Conservation (phyloP, 2,888 invertebrate genomes). For the Apamea monoglypha region DNA sequence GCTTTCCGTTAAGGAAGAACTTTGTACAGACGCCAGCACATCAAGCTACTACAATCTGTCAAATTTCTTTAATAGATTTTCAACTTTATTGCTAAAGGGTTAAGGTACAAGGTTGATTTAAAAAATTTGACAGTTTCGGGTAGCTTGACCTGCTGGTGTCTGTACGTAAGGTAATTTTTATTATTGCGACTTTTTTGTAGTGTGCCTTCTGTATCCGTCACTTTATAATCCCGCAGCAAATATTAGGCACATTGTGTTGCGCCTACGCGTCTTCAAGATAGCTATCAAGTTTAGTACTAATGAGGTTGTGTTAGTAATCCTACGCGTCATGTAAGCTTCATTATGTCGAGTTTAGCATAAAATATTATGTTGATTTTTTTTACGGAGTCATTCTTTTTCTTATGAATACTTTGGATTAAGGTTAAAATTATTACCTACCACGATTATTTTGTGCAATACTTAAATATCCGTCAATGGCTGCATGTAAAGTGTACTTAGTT, state of each 20-base stretch:
- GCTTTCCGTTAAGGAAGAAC: too few relatives aligned
- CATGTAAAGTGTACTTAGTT: too few relatives aligned
- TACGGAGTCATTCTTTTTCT: background rate
- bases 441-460: background rate
- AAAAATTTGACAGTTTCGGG: too few relatives aligned
- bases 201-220: slow-evolving; percentile 31
- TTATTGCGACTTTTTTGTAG: background rate
- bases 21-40: too few relatives aligned
- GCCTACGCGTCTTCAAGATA: slow-evolving; percentile 64
- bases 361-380: slow-evolving; percentile 5
- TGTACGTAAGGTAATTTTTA: background rate
- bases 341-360: slow-evolving; percentile 35
- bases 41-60: too few relatives aligned
- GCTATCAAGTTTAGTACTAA: slow-evolving; percentile 61
- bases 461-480: background rate
- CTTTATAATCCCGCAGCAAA: slow-evolving; percentile 9
- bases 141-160: too few relatives aligned
- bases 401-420: background rate
- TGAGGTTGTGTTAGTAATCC: slow-evolving; percentile 63
- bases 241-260: slow-evolving; percentile 63
- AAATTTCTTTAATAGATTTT: too few relatives aligned
- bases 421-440: background rate
- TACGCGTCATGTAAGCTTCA: slow-evolving; percentile 57
- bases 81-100: too few relatives aligned
- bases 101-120: too few relatives aligned